Evolutionary conservation across 2,888 invertebrate species (phyloP).

Genomic region (Oscheius onirici): DNA sequence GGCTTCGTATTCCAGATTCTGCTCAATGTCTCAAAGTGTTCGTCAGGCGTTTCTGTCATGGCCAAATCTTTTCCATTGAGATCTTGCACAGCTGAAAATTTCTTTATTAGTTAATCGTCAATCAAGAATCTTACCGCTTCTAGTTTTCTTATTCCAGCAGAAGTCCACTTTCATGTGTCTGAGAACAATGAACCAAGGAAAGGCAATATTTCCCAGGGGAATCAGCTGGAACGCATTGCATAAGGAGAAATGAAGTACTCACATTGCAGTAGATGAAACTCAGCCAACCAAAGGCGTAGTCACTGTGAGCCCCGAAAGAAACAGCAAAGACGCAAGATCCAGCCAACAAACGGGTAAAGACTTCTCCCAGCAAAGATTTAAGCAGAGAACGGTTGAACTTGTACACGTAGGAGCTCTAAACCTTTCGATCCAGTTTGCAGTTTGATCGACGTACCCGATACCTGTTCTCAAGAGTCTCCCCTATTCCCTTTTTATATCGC

Average conservation of each 20-base stretch:
- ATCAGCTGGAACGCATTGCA: neutral
- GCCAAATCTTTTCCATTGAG: neutral
- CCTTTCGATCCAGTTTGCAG: too few species aligned
- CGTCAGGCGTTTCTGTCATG: neutral
- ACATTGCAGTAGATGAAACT: constrained; percentile 9
- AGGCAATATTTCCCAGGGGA: neutral
- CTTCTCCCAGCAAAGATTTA: neutral
- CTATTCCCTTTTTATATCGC: neutral
- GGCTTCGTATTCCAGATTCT: neutral
- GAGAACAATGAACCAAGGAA: neutral
- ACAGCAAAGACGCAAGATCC: neutral
- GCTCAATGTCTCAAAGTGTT: neutral
- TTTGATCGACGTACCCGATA: neutral
- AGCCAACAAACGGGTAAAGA: neutral
- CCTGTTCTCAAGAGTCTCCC: neutral
- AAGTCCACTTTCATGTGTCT: neutral
- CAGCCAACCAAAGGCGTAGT: neutral
- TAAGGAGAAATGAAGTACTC: neutral
- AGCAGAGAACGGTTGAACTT: constrained; percentile 7
- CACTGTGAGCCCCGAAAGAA: neutral
- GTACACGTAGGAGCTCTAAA: neutral
- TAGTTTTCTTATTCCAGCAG: too few species aligned
- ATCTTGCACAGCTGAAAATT: neutral
- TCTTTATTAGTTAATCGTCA: too few species aligned
- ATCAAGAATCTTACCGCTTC: too few species aligned